Evolutionary conservation across 2,113 vertebrate species (phyloP).

Genomic region (Leptodactylus fuscus): DNA sequence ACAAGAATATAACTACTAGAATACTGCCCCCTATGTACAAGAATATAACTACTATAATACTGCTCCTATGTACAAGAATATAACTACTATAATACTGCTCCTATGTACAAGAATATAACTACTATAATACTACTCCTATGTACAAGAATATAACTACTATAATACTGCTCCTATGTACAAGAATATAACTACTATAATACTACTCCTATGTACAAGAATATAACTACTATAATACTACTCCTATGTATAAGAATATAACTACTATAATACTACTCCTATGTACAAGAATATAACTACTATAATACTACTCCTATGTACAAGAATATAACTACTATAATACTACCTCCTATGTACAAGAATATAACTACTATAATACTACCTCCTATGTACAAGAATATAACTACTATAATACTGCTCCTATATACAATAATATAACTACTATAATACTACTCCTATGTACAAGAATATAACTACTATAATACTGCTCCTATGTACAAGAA

Average conservation of each 20-base stretch:
- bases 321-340: slow-evolving; percentile 10
- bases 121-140: not conserved
- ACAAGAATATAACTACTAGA: too few relatives aligned
- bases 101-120: slow-evolving; percentile 12
- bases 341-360: too few relatives aligned
- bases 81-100: slow-evolving; percentile 7
- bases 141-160: not conserved
- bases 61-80: not conserved
- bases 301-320: slow-evolving; percentile 9
- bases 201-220: not conserved
- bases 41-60: not conserved
- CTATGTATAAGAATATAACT: not conserved
- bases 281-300: slow-evolving; percentile 15
- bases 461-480: slow-evolving; percentile 8
- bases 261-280: not conserved
- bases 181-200: slow-evolving; percentile 3
- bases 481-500: slow-evolving; percentile 4
- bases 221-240: not conserved
- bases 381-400: too few relatives aligned
- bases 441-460: not conserved
- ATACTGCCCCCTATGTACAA: too few relatives aligned
- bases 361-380: too few relatives aligned
- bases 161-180: not conserved
- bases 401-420: too few relatives aligned
- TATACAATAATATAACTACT: too few relatives aligned